Evolutionary conservation across 2,888 invertebrate genomes (phyloP), one percentile per base, ranked within the genome.

Genomic region (Watsonalla cultraria): DNA sequence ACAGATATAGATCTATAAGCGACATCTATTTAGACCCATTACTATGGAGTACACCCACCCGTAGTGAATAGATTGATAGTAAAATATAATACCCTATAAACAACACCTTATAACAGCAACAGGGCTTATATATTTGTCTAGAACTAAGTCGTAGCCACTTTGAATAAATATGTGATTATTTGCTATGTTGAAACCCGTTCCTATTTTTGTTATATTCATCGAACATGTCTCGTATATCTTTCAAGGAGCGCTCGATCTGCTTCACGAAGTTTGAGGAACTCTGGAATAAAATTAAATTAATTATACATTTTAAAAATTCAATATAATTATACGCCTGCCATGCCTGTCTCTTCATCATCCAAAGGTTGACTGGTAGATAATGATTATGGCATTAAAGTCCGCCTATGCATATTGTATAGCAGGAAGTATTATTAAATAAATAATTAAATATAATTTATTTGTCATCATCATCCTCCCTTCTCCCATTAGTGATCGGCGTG

Each of bases 241-340:
- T 87, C 56, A 96, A 82, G 0, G 96, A 94, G 65, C 88, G 89
- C 70, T 93, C 93, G 65, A 98, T 96, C 77, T 94, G 92, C 57
- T 90, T 88, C 45, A 95, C 93, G 86, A 98, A 97, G 70, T 96
- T 93, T 57, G 93, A 92, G 8, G 97, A 96, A 84, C 95, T 94
- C 97, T 97, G 88, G 45, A 92, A 72, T 47, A 51, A 55, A 45
- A 54, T 54, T 51, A 35, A 46, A 57, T 54, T 47, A 51, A 53
- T 15, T 24, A 39, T 33, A 48, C 6, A 35, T 46, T n/a, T 37
- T 11, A 37, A 37, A 54, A 51, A 11, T 42, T 4, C 2, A 42
- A 42, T 11, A 42, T 42, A 42, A 9, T 11, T 9, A 2, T 2
- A 42, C 42, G 4, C 4, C 24, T 24, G 24, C 24, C 24, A 24